Evolutionary conservation across 2,113 vertebrate genomes (phyloP), one percentile per base, ranked within the genome.

Genomic region (Macaca nemestrina): DNA sequence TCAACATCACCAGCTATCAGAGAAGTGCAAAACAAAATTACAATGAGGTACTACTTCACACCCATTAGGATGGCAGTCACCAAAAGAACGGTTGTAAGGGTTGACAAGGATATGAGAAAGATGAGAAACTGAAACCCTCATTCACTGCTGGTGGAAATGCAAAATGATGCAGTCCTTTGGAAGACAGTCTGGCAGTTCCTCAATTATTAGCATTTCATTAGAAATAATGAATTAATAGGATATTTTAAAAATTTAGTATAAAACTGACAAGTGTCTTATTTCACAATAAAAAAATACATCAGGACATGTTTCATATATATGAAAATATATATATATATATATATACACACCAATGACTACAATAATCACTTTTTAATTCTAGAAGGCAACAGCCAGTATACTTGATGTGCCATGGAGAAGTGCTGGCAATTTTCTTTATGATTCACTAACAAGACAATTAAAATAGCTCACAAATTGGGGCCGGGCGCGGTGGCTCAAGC

Each of bases 121-220:
- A 6, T 18, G 30, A 52, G 10, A 76, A 86, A 90, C 13, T 45
- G 43, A n/a, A 90, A 27, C 61, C 13, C 18, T 59, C 4, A 57
- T 35, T 43, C 8, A 3, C 27, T 70, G 50, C 43, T 55, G 35
- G 40, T 90, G 14, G 38, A 68, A n/a, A 90, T 61, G 22, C 70
- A 92, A 92, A 94, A 86, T 16, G 14, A 9, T 55, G 35, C 35
- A 72, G 40, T 18, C 32, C 25, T 50, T 6, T 55, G 25, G 38
- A 57, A 94, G 89, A 43, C 17, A 70, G 30, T 32, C 80, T 48
- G 25, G n/a, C 32, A 78, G 25, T 81, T 45, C 43, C 48, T 93
- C 38, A 72, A 93, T 96, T 82, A 70, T 30, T 75, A 82, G n/a
- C 70, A 93, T 76, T 94, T 92, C 2, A 6, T 52, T 76, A 81